Conservation (phyloP, 1,140 invertebrate species). For the Drosophila auraria region DNA sequence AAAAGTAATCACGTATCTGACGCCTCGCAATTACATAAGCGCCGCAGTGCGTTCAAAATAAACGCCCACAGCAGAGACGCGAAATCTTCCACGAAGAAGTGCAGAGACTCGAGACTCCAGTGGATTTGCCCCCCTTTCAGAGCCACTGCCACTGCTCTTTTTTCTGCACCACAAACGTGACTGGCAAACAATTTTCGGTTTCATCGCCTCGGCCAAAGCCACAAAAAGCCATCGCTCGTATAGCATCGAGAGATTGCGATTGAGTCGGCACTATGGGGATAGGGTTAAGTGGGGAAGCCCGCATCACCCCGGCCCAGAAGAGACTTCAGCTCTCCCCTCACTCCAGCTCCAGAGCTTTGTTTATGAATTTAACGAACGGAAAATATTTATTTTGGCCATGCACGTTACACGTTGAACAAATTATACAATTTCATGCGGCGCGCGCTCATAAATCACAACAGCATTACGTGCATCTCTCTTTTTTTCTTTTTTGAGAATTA, state of each 20-base stretch:
- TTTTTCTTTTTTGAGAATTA: conserved; percentile 31
- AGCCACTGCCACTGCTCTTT: conserved; percentile 11
- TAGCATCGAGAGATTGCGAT: conserved; percentile 54
- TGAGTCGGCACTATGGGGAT: conserved; percentile 46
- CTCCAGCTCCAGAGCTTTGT: conserved; percentile 20
- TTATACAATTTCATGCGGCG: conserved; percentile 50
- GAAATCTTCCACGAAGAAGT: conserved; percentile 59
- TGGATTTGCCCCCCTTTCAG: conserved; percentile 4
- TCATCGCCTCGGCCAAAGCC: conserved; percentile 59
- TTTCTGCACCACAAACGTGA: conserved; percentile 73
- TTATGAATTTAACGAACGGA: conserved; percentile 51
- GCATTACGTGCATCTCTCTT: conserved; percentile 52
- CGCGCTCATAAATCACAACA: conserved; percentile 64
- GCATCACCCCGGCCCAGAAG: conserved; percentile 42
- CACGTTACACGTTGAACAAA: conserved; percentile 50
- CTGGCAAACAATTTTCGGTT: conserved; percentile 74
- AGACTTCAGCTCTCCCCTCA: background rate
- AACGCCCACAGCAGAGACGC: conserved; percentile 53
- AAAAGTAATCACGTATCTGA: conserved; percentile 68
- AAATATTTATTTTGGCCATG: conserved; percentile 59
- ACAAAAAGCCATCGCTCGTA: conserved; percentile 45
- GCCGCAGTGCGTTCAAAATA: conserved; percentile 69
- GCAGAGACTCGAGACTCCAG: conserved; percentile 51
- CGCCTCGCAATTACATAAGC: conserved; percentile 66
- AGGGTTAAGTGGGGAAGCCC: conserved; percentile 52